phyloP scores from a whole-genome alignment of 2,888 invertebrate genomes.

The Ischnura elegans region DNA sequence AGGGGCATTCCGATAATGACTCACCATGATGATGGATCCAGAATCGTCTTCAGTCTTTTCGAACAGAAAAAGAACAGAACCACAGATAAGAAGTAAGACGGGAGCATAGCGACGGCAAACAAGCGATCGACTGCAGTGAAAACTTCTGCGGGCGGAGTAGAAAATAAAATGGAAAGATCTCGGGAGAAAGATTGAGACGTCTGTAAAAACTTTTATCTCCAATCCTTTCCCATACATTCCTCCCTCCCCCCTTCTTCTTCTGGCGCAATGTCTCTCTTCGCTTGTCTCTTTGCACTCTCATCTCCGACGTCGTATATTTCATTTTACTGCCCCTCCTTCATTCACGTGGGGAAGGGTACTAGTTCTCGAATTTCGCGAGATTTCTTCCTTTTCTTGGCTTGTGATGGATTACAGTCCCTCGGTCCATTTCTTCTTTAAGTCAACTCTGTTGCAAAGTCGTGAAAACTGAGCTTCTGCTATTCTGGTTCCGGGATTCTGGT shows the following conservation, averaged over 20 bases:
- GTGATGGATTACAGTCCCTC: neutral
- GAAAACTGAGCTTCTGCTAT: neutral
- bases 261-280: no score
- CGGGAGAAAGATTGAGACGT: constrained; percentile 10
- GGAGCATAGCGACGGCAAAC: neutral
- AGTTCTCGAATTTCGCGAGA: neutral
- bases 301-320: neutral
- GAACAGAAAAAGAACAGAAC: neutral
- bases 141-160: neutral
- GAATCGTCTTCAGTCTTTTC: neutral
- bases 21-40: neutral
- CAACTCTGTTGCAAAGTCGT: neutral
- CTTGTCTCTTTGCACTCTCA: neutral
- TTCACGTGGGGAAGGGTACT: neutral
- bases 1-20: neutral
- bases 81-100: neutral
- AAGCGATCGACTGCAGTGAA: constrained; percentile 1
- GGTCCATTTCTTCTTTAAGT: neutral
- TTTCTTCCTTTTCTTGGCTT: neutral
- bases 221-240: neutral
- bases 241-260: neutral
- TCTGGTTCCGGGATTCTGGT: no score
- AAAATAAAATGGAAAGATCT: neutral
- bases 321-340: neutral
- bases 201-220: neutral